These are phyloP conservation scores for Psittacula derbiana DNA, from an alignment of 2,797 vertebrate species.

Conservation along the genomic window DNA sequence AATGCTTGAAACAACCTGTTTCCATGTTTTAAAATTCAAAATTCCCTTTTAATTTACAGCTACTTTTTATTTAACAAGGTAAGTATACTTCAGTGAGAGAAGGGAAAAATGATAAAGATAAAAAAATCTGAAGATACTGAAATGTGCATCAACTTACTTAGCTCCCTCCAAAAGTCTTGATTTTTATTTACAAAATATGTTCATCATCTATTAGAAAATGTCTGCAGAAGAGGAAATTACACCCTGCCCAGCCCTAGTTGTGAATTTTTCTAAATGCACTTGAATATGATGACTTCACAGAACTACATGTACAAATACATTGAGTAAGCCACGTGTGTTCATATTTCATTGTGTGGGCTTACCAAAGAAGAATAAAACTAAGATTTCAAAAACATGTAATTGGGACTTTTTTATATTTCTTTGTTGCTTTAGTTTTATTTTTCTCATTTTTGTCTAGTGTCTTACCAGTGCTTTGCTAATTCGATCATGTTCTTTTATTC, in stretches of 20 bases:
- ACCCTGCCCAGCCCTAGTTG: background rate
- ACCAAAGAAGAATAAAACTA: background rate
- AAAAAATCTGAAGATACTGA: background rate
- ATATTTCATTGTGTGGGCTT: background rate
- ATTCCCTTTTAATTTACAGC: background rate
- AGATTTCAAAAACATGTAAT: background rate
- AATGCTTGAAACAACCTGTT: background rate
- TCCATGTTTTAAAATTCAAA: background rate
- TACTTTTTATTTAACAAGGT: background rate
- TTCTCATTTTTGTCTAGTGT: background rate
- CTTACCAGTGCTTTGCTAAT: background rate
- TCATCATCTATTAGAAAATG: background rate
- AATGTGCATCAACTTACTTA: background rate
- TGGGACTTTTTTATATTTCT: background rate
- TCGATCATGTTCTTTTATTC: slow-evolving; percentile 48
- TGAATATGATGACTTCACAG: background rate
- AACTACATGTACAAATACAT: background rate
- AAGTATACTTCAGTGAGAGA: background rate
- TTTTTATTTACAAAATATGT: background rate
- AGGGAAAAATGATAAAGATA: background rate
- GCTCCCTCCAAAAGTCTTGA: background rate
- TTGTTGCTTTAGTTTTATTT: background rate
- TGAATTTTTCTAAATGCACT: background rate
- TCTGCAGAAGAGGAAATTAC: background rate
- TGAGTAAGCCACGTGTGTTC: background rate